phyloP scores from a whole-genome alignment of 2,113 vertebrate species.

The Dryoscopus gambensis region DNA sequence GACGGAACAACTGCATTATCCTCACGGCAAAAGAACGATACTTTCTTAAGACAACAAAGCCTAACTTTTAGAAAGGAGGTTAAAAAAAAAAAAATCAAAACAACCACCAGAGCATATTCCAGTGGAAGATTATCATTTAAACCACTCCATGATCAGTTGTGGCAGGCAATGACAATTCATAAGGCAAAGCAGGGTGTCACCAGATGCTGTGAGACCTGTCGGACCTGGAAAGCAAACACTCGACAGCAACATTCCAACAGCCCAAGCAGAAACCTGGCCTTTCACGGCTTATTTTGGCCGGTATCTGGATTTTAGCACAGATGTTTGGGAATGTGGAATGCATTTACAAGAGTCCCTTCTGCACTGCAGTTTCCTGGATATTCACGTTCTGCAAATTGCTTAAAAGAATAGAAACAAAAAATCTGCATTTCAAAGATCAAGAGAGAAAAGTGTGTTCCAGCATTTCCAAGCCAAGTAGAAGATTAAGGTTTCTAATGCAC shows the following conservation, averaged over 20 bases:
- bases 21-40: not conserved
- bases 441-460: not conserved
- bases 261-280: not conserved
- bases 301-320: not conserved
- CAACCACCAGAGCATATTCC: not conserved
- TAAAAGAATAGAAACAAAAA: not conserved
- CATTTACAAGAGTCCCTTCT: not conserved
- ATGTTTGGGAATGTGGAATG: not conserved
- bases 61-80: not conserved
- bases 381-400: conserved; percentile 4
- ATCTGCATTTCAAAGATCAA: not conserved
- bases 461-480: not conserved
- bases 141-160: not conserved
- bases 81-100: not conserved
- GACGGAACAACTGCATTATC: not conserved
- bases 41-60: not conserved
- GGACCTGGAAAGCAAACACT: not conserved
- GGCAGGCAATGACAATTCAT: not conserved
- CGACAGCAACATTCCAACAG: not conserved
- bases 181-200: not conserved
- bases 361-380: conserved; percentile 12
- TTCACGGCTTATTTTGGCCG: not conserved
- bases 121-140: not conserved
- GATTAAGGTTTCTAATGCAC: conserved; percentile 35
- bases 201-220: not conserved